These are phyloP conservation scores for Apodemus speciosus DNA, from an alignment of 2,113 vertebrate species.

Conservation along the genomic window DNA sequence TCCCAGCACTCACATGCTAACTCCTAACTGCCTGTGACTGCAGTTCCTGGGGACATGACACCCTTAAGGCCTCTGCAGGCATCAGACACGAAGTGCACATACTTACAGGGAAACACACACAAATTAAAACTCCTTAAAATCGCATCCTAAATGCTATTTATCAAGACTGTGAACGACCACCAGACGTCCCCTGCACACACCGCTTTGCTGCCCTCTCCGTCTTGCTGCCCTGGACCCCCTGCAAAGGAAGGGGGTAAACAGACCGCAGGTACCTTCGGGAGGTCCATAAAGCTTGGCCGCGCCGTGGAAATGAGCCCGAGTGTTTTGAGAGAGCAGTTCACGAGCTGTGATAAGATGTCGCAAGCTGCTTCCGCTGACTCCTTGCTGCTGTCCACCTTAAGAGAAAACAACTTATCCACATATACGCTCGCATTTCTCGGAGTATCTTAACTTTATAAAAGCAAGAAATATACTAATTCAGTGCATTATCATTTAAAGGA, in stretches of 20 bases:
- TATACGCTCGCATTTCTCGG: background rate
- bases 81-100: background rate
- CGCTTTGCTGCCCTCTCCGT: background rate
- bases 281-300: conserved; percentile 98
- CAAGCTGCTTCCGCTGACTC: conserved; percentile 97
- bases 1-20: too few species aligned
- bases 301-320: conserved; percentile 97
- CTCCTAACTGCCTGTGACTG: background rate
- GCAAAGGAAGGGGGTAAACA: background rate
- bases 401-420: conserved; percentile 54
- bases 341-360: conserved; percentile 96
- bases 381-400: conserved; percentile 97
- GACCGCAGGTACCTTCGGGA: conserved; percentile 92
- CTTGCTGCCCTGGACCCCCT: background rate
- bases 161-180: conserved; percentile 24
- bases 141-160: background rate
- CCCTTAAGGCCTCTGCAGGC: background rate
- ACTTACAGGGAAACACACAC: background rate
- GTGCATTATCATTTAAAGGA: conserved; percentile 35
- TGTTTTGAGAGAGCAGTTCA: conserved; percentile 97
- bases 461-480: background rate
- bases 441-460: conserved; percentile 4
- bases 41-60: background rate
- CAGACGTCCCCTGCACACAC: background rate
- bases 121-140: background rate